These are phyloP conservation scores for Leucoraja ocellata DNA, from an alignment of 2,797 vertebrate species.

Conservation along the genomic window DNA sequence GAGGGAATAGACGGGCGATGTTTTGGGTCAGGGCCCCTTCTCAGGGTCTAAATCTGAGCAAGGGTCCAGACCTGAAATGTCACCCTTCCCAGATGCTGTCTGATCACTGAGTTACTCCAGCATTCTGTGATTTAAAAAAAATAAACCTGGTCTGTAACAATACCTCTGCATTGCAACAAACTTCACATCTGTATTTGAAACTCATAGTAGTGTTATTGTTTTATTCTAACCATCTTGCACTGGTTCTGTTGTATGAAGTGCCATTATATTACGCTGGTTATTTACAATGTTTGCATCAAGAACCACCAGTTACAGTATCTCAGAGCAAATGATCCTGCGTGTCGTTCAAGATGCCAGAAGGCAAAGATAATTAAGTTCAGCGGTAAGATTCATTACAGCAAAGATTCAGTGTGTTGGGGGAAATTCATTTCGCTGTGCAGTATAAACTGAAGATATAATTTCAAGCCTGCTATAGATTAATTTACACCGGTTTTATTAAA, in stretches of 20 bases:
- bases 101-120: no score
- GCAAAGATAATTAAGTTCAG: not conserved
- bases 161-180: not conserved
- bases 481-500: not conserved
- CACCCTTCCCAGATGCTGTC: no score
- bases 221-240: not conserved
- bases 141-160: not conserved
- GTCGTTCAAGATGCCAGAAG: conserved; percentile 10
- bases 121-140: not conserved
- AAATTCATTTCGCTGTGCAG: not conserved
- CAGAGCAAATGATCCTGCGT: not conserved
- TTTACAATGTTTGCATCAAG: not conserved
- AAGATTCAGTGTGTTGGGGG: not conserved
- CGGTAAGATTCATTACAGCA: conserved; percentile 3
- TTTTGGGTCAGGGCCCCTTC: no score
- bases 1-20: no score
- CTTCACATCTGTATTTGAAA: not conserved
- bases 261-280: not conserved
- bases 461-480: not conserved
- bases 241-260: not conserved
- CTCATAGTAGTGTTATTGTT: not conserved
- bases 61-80: no score
- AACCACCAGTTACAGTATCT: not conserved
- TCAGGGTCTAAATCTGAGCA: no score
- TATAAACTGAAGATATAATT: not conserved